A percentile compares a stretch with the other conserved stretches of the same genome.
These are phyloP conservation scores for Amorpha juglandis DNA, from an alignment of 2,888 invertebrate species.

Conservation along the genomic window DNA sequence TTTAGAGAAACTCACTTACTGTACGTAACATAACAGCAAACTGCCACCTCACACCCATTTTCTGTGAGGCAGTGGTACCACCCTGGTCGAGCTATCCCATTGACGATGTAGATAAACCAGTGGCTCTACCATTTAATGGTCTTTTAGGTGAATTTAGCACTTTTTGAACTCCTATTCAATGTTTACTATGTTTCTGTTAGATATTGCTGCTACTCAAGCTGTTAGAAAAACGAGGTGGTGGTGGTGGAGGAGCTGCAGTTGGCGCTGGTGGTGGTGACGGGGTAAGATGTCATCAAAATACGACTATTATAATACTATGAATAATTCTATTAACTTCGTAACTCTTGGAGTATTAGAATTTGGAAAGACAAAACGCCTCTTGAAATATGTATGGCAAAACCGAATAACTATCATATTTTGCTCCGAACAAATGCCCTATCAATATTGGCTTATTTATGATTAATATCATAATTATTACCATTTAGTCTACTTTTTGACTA, in stretches of 20 bases:
- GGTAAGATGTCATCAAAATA: conserved; percentile 47
- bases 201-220: conserved; percentile 77
- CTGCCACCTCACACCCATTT: too few species aligned
- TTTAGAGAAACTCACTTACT: too few species aligned
- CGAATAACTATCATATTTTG: background rate
- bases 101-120: too few species aligned
- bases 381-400: background rate
- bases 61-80: too few species aligned
- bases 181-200: conserved; percentile 46
- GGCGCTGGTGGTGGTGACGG: conserved; percentile 58
- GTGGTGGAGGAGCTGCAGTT: conserved; percentile 54
- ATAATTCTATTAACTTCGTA: background rate
- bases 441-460: too few species aligned
- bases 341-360: too few species aligned
- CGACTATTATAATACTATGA: background rate
- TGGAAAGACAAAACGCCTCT: background rate
- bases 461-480: too few species aligned
- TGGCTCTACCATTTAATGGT: too few species aligned
- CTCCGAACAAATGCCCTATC: background rate
- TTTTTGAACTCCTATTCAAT: background rate
- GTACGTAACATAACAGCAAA: too few species aligned
- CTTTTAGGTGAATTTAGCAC: too few species aligned
- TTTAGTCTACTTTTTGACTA: too few species aligned
- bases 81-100: too few species aligned
- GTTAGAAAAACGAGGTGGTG: conserved; percentile 70